Percentiles rank a stretch among this genome's conserved stretches.
Evolutionary conservation across 2,888 invertebrate species (phyloP).

Genomic region (Tillus elongatus): DNA sequence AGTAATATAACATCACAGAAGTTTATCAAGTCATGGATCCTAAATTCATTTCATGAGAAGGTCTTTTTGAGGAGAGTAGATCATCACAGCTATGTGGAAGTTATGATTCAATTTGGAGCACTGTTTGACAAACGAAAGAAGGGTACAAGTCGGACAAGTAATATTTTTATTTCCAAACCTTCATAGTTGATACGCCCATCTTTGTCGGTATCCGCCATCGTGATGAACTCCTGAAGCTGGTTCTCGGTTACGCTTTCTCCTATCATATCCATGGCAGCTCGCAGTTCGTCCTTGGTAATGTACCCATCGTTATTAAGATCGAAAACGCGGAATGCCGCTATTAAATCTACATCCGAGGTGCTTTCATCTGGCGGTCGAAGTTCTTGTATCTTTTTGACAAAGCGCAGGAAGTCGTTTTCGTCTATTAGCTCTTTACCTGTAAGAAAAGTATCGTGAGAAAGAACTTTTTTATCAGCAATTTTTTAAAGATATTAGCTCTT

Average conservation of each 20-base stretch:
- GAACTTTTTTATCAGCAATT: neutral
- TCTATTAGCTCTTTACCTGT: conserved; percentile 66
- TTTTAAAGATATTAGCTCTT: neutral
- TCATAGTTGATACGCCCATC: conserved; percentile 76
- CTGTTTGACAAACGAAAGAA: too few species aligned
- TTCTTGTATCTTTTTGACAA: conserved; percentile 67
- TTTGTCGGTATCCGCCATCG: conserved; percentile 67
- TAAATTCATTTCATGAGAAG: too few species aligned
- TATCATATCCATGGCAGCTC: conserved; percentile 73
- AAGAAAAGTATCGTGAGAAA: conserved; percentile 23
- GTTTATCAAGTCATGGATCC: too few species aligned
- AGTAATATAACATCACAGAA: too few species aligned
- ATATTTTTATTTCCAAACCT: too few species aligned
- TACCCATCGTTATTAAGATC: conserved; percentile 86
- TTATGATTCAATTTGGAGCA: too few species aligned
- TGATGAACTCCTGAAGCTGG: conserved; percentile 64
- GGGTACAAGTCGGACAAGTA: too few species aligned
- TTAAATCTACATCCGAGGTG: conserved; percentile 58
- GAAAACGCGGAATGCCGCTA: conserved; percentile 84
- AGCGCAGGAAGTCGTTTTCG: conserved; percentile 68
- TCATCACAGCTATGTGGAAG: too few species aligned
- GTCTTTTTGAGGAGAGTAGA: too few species aligned
- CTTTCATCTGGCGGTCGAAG: conserved; percentile 54
- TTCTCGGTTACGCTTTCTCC: conserved; percentile 68
- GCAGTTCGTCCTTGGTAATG: conserved; percentile 71